Evolutionary conservation across 2,888 invertebrate genomes (phyloP).

Genomic region (Tanypteryx hageni): DNA sequence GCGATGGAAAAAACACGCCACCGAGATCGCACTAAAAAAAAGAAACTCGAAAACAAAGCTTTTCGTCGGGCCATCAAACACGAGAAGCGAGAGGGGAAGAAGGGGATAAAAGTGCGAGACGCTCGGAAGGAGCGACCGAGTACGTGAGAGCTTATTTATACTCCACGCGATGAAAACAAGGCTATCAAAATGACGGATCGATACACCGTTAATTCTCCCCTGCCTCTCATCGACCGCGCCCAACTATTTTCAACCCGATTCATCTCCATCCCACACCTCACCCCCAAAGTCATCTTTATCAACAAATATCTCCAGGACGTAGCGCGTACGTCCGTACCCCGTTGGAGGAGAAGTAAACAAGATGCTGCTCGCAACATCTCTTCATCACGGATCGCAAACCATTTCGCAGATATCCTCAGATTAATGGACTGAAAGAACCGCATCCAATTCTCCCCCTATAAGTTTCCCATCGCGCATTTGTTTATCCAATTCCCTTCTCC

Average conservation of each 20-base stretch:
- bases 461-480: background rate
- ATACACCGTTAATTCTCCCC: background rate
- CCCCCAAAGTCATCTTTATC: background rate
- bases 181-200: background rate
- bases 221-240: no score
- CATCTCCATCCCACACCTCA: no score
- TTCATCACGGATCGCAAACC: no score
- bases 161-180: constrained; percentile 4
- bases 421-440: background rate
- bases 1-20: background rate
- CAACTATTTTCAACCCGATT: no score
- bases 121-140: background rate
- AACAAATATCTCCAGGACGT: background rate
- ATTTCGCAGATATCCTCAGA: no score
- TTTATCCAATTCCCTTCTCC: background rate
- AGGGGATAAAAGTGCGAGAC: background rate
- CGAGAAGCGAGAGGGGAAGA: background rate
- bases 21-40: background rate
- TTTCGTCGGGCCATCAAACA: background rate
- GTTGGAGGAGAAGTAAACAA: background rate
- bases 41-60: background rate
- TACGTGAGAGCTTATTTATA: constrained; percentile 14
- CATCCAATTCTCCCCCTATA: background rate
- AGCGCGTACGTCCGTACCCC: background rate
- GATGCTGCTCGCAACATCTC: background rate